phyloP scores from a whole-genome alignment of 2,888 invertebrate species.

The Aphodius sticticus region DNA sequence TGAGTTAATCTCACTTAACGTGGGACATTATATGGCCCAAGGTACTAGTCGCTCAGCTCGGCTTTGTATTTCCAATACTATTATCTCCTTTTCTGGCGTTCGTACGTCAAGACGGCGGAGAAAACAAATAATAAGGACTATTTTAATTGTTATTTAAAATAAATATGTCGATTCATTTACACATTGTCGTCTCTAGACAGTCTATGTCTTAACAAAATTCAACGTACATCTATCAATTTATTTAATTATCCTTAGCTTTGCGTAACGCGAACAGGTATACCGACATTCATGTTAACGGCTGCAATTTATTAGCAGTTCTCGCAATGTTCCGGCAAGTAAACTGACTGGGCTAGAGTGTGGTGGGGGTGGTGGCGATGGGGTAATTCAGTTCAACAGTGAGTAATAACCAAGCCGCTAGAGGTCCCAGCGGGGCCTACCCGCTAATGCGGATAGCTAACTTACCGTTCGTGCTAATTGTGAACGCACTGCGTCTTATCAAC shows the following conservation, averaged over 20 bases:
- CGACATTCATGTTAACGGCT: not conserved
- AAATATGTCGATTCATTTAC: no score
- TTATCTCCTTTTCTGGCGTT: no score
- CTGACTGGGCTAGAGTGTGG: not conserved
- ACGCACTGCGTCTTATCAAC: not conserved
- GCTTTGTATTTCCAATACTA: no score
- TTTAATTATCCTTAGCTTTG: not conserved
- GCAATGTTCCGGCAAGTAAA: not conserved
- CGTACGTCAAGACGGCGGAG: no score
- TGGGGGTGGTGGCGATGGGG: not conserved
- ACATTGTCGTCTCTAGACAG: no score
- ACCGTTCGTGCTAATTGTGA: not conserved
- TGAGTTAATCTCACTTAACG: no score
- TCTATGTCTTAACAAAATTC: not conserved
- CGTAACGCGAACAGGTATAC: not conserved
- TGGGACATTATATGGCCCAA: no score
- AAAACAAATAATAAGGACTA: no score
- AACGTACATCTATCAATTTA: not conserved
- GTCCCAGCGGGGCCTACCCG: not conserved
- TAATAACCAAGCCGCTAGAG: not conserved
- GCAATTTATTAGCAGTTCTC: not conserved
- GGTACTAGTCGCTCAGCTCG: no score
- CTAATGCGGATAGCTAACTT: conserved; percentile 4
- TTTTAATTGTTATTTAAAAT: no score
- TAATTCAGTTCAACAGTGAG: not conserved